Base-by-base conservation (phyloP, 1,140 invertebrate genomes). In the Cephus cinctus region DNA sequence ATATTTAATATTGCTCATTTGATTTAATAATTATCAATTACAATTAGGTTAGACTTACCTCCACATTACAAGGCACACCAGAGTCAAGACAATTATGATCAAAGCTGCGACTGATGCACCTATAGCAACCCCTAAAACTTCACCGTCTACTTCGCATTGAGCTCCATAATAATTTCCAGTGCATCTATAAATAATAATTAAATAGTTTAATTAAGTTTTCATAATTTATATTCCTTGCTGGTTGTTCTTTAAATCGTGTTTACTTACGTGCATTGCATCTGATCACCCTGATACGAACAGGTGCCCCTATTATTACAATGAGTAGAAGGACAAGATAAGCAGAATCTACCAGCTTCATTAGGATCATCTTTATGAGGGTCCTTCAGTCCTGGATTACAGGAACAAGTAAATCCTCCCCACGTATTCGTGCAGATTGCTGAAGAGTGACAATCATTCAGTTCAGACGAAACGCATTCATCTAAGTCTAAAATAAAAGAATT, bases 371-470 rank as follows among this genome's bases (percentile, higher is more conserved):
- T 77, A 71, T 83, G 84, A 9, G 83, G 83, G 75, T 92, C 90
- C 19, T 86, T 83, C 16, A 88, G 88, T 3, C 93, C 93, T 5
- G 83, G 71, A 4, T 83, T 83, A 64, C 95, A 98, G 3, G 78
- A 77, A 59, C 96, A 98, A 30, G 81, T 85, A 64, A 94, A 98
- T 5, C 86, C 86, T 9, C 95, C 95, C 80, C 92, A 94, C 1
- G 83, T 84, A 69, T 98, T 98, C 21, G 85, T 84, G 73, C 96
- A 98, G 1, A 78, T 81, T 0, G 89, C 94, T 39, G 88, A 81
- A 6, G 84, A 80, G 55, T 93, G 88, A 61, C 96, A 99, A 69
- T 98, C 96, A 67, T 98, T 92, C 6, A 95, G 69, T 39, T 95
- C 92, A 5, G 82, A 67, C 0, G 87, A 86, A 0, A 84, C 80